phyloP scores from a whole-genome alignment of 2,113 vertebrate genomes.

The Bagarius yarrelli region DNA sequence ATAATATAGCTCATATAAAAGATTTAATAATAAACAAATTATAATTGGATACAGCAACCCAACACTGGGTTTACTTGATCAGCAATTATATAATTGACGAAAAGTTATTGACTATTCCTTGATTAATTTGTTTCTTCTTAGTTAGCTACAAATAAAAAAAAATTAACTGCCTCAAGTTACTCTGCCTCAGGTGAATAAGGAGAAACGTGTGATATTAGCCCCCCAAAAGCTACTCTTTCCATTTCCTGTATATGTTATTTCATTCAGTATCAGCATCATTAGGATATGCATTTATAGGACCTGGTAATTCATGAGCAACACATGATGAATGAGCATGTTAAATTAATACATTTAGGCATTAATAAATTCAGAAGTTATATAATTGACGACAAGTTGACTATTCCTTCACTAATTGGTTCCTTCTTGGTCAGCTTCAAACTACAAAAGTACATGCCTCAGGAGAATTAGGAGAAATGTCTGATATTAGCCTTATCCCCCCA shows the following conservation, averaged over 20 bases:
- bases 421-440: neutral
- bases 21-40: no score
- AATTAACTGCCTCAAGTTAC: no score
- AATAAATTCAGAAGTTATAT: no score
- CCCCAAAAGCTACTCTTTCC: neutral
- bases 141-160: neutral
- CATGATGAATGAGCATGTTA: neutral
- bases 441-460: neutral
- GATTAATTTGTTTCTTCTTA: neutral
- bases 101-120: neutral
- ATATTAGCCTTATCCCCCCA: slow-evolving; percentile 1
- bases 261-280: slow-evolving; percentile 10
- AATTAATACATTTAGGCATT: neutral
- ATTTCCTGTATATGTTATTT: slow-evolving; percentile 13
- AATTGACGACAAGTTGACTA: no score
- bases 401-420: no score
- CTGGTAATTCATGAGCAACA: neutral
- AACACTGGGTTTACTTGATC: neutral
- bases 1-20: neutral
- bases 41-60: neutral
- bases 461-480: neutral
- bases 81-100: neutral
- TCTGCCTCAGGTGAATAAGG: neutral
- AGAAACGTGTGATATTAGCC: neutral
- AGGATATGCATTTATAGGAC: neutral